Conservation (phyloP, 2,113 vertebrate species). For the Bucco capensis region DNA sequence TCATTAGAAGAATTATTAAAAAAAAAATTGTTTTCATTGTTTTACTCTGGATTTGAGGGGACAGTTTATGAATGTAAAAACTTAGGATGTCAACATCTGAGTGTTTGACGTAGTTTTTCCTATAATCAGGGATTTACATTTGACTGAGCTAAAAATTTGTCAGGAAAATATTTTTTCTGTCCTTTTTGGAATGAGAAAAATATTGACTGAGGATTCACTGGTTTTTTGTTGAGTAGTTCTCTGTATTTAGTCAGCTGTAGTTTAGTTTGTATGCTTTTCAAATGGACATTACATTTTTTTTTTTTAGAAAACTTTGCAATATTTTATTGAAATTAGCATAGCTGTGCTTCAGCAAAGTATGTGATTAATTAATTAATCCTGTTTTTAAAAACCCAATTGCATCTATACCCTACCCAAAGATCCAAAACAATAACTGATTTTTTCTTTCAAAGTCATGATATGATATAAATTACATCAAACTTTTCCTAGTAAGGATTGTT, state of each 20-base stretch:
- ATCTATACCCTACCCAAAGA: too few relatives aligned
- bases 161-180: not conserved
- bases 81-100: not conserved
- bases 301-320: not conserved
- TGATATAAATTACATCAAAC: not conserved
- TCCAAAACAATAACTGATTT: not conserved
- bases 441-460: not conserved
- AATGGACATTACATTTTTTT: not conserved
- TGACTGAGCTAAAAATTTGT: not conserved
- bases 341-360: not conserved
- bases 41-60: not conserved
- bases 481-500: not conserved
- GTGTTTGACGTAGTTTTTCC: not conserved
- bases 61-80: not conserved
- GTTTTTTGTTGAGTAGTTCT: not conserved
- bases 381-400: too few relatives aligned
- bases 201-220: not conserved
- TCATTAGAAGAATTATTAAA: not conserved
- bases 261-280: not conserved
- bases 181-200: not conserved
- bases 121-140: not conserved
- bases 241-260: not conserved
- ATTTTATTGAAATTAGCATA: not conserved
- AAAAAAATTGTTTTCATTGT: not conserved
- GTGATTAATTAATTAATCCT: not conserved